Evolutionary conservation across 2,113 vertebrate genomes (phyloP), one percentile per base, ranked within the genome.

Genomic region (Phyllopteryx taeniolatus): DNA sequence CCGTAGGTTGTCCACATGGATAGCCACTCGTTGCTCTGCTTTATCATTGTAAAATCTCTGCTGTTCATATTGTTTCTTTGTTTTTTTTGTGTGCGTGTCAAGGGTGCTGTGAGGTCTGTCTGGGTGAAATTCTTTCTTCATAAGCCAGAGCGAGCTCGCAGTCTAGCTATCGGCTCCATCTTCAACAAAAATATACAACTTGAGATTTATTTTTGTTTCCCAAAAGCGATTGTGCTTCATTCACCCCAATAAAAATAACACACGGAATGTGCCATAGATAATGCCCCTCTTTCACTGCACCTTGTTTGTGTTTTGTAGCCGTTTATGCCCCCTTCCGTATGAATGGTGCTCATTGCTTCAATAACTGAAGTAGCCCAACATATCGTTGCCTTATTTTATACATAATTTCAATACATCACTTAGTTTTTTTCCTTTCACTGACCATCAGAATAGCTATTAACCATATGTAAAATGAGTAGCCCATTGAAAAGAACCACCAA

Each of bases 241-340:
- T 85, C 73, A 64, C 62, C 77, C 80, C 70, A 64, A 77, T 75
- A 79, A 81, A 91, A 83, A 88, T 90, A 90, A 79, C 79, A 72
- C 56, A 42, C 22, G 77, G 71, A 83, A 88, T 90, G 88, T 90
- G 82, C 84, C 88, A 83, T 88, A 79, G 80, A 89, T 89, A 89
- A 91, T 90, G 19, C 63, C 87, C 31, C 59, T 85, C 75, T 80
- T 86, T 87, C 68, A 43, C 74, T 74, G 39, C 70, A 66, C 68
- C 78, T 71, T 53, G 1, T 27, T 77, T 70, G 72, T 78, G 35
- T 85, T 89, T 88, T 85, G 73, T 83, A 73, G 42, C 20, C 10
- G 78, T 74, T 80, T 79, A 77, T 79, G 74, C 70, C 43, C 68
- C 72, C 67, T 76, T 74, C 59, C 61, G 62, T 61, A 75, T 83